These are phyloP conservation scores for Stenichneumon culpator DNA, from an alignment of 2,888 invertebrate genomes.

Conservation along the genomic window DNA sequence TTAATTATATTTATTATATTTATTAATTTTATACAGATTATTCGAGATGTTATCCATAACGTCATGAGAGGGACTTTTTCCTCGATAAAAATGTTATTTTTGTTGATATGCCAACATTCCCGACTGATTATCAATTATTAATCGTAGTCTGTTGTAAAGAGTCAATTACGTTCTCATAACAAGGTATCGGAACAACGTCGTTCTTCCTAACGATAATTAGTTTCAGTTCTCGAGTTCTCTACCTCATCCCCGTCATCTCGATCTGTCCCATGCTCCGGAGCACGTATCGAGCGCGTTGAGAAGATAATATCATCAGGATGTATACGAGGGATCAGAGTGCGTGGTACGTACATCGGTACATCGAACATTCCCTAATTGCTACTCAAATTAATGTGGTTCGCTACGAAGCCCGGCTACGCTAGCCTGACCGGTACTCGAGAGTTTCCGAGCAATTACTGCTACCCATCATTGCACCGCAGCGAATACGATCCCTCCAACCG, in stretches of 20 bases:
- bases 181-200: background rate
- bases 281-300: conserved; percentile 6
- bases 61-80: background rate
- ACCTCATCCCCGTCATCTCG: background rate
- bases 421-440: conserved; percentile 38
- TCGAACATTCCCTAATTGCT: conserved; percentile 59
- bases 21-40: no score
- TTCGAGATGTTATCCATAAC: background rate
- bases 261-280: background rate
- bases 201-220: conserved; percentile 22
- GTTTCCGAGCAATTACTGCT: conserved; percentile 54
- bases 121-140: background rate
- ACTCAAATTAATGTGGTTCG: conserved; percentile 55
- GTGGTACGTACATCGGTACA: conserved; percentile 20
- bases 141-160: background rate
- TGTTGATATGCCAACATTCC: background rate
- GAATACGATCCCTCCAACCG: conserved; percentile 3
- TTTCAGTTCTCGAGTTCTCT: conserved; percentile 17
- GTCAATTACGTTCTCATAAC: background rate
- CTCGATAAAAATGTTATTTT: background rate
- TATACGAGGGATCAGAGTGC: conserved; percentile 17
- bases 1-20: no score
- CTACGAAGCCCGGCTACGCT: conserved; percentile 17
- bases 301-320: conserved; percentile 38
- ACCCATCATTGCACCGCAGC: conserved; percentile 16